Percentiles rank a stretch among this genome's conserved stretches.
phyloP scores from a whole-genome alignment of 2,888 invertebrate species.

The Halictus ligatus region DNA sequence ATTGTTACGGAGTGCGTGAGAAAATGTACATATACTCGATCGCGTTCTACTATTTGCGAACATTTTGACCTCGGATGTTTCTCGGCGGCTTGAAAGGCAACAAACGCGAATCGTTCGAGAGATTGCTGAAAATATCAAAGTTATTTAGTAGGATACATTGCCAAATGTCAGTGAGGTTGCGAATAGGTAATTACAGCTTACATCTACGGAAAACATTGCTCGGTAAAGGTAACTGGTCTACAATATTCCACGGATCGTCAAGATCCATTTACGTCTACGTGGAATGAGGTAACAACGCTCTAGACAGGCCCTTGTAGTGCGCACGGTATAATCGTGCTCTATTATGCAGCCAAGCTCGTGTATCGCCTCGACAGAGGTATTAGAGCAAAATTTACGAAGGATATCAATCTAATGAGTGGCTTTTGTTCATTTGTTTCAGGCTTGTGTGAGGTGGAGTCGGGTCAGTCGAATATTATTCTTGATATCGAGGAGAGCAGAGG shows the following conservation, averaged over 20 bases:
- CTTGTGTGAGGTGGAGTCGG: slow-evolving; percentile 93
- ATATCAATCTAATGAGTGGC: slow-evolving; percentile 36
- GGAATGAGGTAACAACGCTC: slow-evolving; percentile 29
- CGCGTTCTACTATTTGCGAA: not conserved
- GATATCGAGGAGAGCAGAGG: slow-evolving; percentile 96
- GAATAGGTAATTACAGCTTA: slow-evolving; percentile 26
- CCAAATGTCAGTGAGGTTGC: slow-evolving; percentile 23
- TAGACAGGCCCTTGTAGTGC: slow-evolving; percentile 17
- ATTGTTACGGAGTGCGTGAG: not conserved
- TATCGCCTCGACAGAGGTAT: not conserved
- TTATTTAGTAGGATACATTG: slow-evolving; percentile 2
- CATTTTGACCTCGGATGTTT: not conserved
- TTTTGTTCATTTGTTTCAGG: slow-evolving; percentile 84
- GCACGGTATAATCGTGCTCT: not conserved
- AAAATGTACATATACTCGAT: not conserved
- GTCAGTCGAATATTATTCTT: slow-evolving; percentile 94
- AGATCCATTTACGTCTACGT: slow-evolving; percentile 24
- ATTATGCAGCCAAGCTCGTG: slow-evolving; percentile 8
- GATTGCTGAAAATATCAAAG: slow-evolving; percentile 23
- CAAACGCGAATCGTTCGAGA: not conserved
- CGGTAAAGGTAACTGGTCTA: slow-evolving; percentile 29
- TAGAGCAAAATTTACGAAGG: slow-evolving; percentile 34
- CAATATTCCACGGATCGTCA: slow-evolving; percentile 23
- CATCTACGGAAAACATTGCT: slow-evolving; percentile 24
- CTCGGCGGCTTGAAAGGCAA: not conserved